A percentile compares a stretch with the other conserved stretches of the same genome.
Conservation (phyloP, 2,888 invertebrate species). For the Dichetophora obliterata region DNA sequence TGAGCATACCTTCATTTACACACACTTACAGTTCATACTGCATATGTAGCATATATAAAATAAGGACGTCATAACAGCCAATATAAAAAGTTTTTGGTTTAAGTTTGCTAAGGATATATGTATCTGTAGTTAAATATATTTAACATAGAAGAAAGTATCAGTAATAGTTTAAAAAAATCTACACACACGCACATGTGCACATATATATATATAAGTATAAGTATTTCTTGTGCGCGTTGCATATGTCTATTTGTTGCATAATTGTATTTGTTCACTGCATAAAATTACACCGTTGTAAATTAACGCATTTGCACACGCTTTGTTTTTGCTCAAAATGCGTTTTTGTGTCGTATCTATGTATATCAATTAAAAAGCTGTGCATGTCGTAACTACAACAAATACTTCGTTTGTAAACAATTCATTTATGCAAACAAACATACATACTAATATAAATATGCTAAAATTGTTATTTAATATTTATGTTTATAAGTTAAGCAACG, state of each 20-base stretch:
- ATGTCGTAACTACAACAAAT: not conserved
- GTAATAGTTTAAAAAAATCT: not conserved
- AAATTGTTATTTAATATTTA: conserved; percentile 27
- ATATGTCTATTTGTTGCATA: not conserved
- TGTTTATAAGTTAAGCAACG: not conserved
- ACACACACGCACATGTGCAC: not conserved
- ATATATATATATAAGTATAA: not conserved
- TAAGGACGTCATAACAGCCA: not conserved
- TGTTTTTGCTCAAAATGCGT: not conserved
- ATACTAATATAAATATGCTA: not conserved
- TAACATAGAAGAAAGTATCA: not conserved
- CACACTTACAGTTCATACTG: not conserved
- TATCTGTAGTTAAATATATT: no score
- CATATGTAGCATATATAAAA: not conserved
- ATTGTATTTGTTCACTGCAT: not conserved
- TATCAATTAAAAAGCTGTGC: not conserved
- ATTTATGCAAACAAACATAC: conserved; percentile 10
- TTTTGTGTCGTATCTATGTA: not conserved
- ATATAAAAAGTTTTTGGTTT: conserved; percentile 32
- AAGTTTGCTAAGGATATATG: conserved; percentile 11
- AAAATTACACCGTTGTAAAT: not conserved
- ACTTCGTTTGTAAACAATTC: not conserved
- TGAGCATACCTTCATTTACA: conserved; percentile 11
- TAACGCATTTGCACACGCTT: not conserved
- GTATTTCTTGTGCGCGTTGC: not conserved